These are phyloP conservation scores for Leptura quadrifasciata DNA, from an alignment of 2,888 invertebrate genomes.

Conservation along the genomic window DNA sequence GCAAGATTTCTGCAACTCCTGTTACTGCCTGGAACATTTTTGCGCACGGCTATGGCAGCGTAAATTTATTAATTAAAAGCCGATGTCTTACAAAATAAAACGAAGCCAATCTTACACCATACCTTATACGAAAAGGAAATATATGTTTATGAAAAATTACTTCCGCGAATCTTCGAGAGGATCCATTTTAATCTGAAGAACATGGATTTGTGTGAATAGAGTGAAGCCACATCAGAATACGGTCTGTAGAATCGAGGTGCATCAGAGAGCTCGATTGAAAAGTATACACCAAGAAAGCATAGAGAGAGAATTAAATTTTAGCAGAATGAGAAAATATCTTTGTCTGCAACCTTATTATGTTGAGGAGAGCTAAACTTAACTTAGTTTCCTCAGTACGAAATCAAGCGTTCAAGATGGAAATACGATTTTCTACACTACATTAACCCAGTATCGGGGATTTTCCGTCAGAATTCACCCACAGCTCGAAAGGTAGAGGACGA, in stretches of 20 bases:
- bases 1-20: too few relatives aligned
- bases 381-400: constrained; percentile 61
- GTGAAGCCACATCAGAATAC: constrained; percentile 19
- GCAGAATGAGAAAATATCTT: constrained; percentile 53
- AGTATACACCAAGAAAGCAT: constrained; percentile 35
- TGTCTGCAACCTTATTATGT: constrained; percentile 57
- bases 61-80: too few relatives aligned
- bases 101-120: too few relatives aligned
- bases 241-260: not conserved
- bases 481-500: constrained; percentile 20
- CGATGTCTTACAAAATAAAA: too few relatives aligned
- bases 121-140: not conserved
- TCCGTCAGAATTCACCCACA: constrained; percentile 55
- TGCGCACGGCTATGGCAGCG: too few relatives aligned
- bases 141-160: not conserved
- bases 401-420: constrained; percentile 64
- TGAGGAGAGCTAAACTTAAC: constrained; percentile 58
- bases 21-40: too few relatives aligned
- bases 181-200: constrained; percentile 1
- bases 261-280: constrained; percentile 38
- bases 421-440: constrained; percentile 66
- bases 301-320: constrained; percentile 46
- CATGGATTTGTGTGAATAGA: constrained; percentile 4
- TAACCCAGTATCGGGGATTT: constrained; percentile 65
- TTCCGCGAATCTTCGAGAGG: not conserved